These are phyloP conservation scores for Oryzias dopingdopingensis DNA, from an alignment of 2,797 vertebrate genomes.

Conservation along the genomic window DNA sequence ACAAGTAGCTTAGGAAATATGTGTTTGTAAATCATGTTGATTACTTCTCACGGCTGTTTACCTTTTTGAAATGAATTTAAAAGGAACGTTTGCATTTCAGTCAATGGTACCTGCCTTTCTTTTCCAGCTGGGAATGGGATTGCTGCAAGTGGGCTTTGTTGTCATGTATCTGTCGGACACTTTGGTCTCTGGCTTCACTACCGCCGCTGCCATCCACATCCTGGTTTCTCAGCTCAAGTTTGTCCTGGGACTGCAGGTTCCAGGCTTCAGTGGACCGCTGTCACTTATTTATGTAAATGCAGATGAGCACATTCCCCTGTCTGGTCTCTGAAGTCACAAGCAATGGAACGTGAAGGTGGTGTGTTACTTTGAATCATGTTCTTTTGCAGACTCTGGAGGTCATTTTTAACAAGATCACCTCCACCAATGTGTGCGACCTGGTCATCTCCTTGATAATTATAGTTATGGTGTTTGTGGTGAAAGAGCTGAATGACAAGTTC, in stretches of 20 bases:
- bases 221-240: conserved; percentile 96
- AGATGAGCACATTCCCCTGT: not conserved
- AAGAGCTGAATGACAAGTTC: conserved; percentile 90
- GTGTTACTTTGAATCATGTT: no score
- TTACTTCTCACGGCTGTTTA: no score
- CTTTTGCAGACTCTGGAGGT: conserved; percentile 80
- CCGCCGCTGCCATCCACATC: conserved; percentile 91
- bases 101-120: conserved; percentile 9
- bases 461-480: conserved; percentile 83
- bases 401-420: conserved; percentile 82
- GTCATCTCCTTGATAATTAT: conserved; percentile 87
- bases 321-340: not conserved
- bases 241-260: conserved; percentile 85
- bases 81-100: no score
- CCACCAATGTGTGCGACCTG: conserved; percentile 87
- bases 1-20: no score
- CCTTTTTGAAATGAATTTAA: no score
- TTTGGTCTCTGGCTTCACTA: conserved; percentile 93
- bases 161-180: conserved; percentile 93
- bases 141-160: conserved; percentile 88
- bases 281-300: conserved; percentile 86
- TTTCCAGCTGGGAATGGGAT: conserved; percentile 85
- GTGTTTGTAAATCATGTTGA: no score
- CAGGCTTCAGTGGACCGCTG: conserved; percentile 80
- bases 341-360: no score